A percentile compares a stretch with the other conserved stretches of the same genome.
These are phyloP conservation scores for Petrolisthes cinctipes DNA, from an alignment of 2,888 invertebrate species.

Conservation along the genomic window DNA sequence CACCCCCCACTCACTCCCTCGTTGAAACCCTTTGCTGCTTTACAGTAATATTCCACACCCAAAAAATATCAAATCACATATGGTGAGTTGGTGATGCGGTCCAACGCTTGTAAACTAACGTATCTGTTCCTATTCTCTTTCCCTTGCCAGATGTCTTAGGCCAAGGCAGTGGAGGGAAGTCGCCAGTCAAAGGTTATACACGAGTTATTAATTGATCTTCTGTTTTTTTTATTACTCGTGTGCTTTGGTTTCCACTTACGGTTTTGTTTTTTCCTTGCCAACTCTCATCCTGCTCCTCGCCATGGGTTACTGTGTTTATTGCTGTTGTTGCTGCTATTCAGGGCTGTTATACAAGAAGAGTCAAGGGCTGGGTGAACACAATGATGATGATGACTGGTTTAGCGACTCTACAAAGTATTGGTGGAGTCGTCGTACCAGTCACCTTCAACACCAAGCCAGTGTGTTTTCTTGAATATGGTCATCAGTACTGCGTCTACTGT, in stretches of 20 bases:
- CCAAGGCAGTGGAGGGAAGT: conserved; percentile 55
- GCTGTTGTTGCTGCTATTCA: conserved; percentile 11
- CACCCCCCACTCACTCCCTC: too few species aligned
- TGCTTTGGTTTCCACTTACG: conserved; percentile 13
- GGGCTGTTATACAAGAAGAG: background rate
- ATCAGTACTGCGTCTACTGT: too few species aligned
- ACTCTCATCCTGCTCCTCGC: background rate
- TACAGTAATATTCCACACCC: too few species aligned
- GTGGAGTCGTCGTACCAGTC: too few species aligned
- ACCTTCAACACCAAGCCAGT: too few species aligned
- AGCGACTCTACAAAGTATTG: too few species aligned
- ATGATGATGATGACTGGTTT: too few species aligned
- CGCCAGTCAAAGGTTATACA: conserved; percentile 57
- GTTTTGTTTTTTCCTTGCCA: background rate
- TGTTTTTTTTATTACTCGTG: background rate
- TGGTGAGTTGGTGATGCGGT: conserved; percentile 61
- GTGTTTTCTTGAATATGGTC: too few species aligned
- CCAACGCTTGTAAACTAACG: conserved; percentile 60
- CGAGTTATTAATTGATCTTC: background rate
- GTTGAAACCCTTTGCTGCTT: too few species aligned
- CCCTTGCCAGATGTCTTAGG: conserved; percentile 55
- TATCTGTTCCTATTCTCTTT: conserved; percentile 55
- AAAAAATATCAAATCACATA: background rate
- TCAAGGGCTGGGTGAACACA: too few species aligned
- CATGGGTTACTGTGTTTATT: background rate